A percentile compares a stretch with the other conserved stretches of the same genome.
Conservation (phyloP, 2,797 vertebrate species). For the Prunella strophiata region DNA sequence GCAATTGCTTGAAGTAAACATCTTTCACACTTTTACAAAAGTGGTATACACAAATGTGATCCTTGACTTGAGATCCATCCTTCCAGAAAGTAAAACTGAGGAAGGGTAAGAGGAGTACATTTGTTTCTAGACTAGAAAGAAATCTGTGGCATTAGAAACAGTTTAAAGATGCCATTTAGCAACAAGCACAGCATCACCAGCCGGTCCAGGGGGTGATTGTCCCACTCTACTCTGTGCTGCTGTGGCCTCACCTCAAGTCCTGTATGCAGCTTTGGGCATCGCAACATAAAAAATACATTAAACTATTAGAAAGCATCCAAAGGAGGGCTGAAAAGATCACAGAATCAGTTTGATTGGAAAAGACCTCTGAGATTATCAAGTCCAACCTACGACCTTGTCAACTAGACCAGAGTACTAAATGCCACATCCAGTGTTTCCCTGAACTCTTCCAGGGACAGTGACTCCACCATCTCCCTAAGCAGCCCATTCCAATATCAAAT, state of each 20-base stretch:
- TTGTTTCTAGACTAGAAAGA: neutral
- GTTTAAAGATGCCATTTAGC: neutral
- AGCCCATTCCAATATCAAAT: neutral
- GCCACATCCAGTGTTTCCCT: neutral
- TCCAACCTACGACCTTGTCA: neutral
- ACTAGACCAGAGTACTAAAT: neutral
- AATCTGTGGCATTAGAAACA: neutral
- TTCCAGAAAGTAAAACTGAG: neutral
- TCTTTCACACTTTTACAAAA: neutral
- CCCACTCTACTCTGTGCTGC: neutral
- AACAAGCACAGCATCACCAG: neutral
- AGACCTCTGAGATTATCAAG: neutral
- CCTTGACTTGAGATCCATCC: neutral
- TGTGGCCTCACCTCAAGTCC: neutral
- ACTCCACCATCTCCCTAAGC: neutral
- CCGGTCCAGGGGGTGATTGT: rapidly evolving
- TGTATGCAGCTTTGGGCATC: neutral
- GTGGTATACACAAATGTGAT: neutral
- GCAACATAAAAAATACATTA: neutral
- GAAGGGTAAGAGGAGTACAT: neutral
- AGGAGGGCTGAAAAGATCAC: neutral
- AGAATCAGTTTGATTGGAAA: neutral
- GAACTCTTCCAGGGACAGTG: neutral
- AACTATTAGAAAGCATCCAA: neutral
- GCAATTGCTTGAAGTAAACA: neutral